Evolutionary conservation across 1,140 invertebrate genomes (phyloP).

Genomic region (Drosophila kikkawai): DNA sequence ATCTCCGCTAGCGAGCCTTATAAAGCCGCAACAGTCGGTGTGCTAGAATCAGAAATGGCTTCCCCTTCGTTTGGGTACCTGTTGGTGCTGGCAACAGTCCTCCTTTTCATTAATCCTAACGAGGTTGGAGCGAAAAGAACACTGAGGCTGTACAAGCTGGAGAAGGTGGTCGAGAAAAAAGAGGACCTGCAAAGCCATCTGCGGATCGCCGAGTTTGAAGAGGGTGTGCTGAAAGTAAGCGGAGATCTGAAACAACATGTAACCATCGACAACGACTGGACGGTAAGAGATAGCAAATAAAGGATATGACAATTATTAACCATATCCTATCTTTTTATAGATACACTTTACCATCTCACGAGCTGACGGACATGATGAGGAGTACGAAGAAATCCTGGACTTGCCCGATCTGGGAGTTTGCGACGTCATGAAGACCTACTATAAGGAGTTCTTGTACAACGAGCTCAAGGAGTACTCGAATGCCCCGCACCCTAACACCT

Average conservation of each 20-base stretch:
- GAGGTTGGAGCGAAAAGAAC: background rate
- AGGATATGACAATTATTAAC: background rate
- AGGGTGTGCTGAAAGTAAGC: constrained; percentile 29
- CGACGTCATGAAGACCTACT: constrained; percentile 50
- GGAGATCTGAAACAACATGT: constrained; percentile 48
- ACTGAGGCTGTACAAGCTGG: constrained; percentile 41
- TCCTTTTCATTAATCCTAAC: constrained; percentile 7
- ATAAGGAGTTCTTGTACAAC: constrained; percentile 65
- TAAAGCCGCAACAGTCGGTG: background rate
- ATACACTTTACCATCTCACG: constrained; percentile 29
- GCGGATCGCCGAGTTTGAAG: constrained; percentile 34
- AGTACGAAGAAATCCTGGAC: constrained; percentile 20
- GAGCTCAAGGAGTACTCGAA: constrained; percentile 59
- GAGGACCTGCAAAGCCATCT: constrained; percentile 32
- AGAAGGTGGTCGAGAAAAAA: constrained; percentile 44
- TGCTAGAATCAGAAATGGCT: constrained; percentile 36
- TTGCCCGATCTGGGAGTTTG: constrained; percentile 37
- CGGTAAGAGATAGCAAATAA: constrained; percentile 25
- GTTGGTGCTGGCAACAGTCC: constrained; percentile 12
- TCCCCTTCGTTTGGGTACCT: background rate
- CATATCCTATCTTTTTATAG: constrained; percentile 3
- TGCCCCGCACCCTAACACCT: constrained; percentile 56
- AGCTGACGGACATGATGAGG: constrained; percentile 6
- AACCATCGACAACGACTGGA: constrained; percentile 63
- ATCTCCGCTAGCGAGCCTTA: constrained; percentile 2